Base-by-base conservation (phyloP, 2,888 invertebrate genomes). In the Drosophila colorata region DNA sequence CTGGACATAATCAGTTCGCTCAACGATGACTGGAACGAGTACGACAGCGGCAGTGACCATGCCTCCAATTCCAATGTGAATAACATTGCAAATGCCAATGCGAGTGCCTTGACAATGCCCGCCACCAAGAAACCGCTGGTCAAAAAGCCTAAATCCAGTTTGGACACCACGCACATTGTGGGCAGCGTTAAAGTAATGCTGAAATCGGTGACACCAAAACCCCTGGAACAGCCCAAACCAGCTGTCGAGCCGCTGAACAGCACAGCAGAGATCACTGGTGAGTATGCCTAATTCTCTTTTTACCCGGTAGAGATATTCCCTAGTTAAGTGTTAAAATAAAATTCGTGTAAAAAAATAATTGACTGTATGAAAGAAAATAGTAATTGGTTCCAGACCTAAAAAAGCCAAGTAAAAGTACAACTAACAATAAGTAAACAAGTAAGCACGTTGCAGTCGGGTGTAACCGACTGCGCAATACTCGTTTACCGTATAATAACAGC, bases 21-120 rank as follows among this genome's bases (percentile, higher is more conserved):
- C 1, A 91, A 90, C 23, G 90, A 91, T 5, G 92, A 92, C 43
- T 92, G 92, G 92, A 91, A 90, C 67, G 92, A 92, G 35, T 90
- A 89, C 33, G 92, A 91, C n/a, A 86, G 75, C 4, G 76, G 59
- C 48, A 56, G 61, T 37, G 52, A 68, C n/a, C 58, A 53, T n/a
- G 46, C 25, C 1, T 20, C 65, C 20, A 56, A 40, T 28, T 33
- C 64, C 1, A 49, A 58, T 14, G 13, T 44, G 0, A 41, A 11
- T 13, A 6, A n/a, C 1, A 52, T 0, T 28, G 40, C 31, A 11
- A 31, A 11, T 31, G 3, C 31, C 28, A 28, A 8, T 28, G 4
- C 11, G n/a, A 33, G 9, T 49, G 9, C 28, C 9, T 3, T 28
- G 28, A 2, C 28, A 9, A 5, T 49, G 23, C 14, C 67, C 35